Base-by-base conservation (phyloP, 2,113 vertebrate genomes). In the Sus scrofa region DNA sequence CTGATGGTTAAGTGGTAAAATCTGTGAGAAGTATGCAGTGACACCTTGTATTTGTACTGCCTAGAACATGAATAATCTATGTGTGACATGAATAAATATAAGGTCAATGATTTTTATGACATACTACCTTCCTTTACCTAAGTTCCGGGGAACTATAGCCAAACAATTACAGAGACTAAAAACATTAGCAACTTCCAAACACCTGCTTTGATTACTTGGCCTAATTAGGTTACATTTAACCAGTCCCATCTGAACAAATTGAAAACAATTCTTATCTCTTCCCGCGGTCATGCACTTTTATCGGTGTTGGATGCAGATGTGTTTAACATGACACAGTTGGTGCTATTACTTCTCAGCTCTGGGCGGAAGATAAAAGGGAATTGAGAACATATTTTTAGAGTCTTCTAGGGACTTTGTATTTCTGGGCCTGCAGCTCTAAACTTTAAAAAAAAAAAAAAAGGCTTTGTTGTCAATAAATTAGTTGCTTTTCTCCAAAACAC, bases 201-300 rank as follows among this genome's bases (percentile, higher is more conserved):
- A 20, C 22, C 1, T 97, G 82, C 83, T 97, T 98, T 98, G 92
- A 84, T 98, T 96, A 73, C 96, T 94, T 98, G 50, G 44, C 94
- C 84, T 98, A 97, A 98, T 98, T 98, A 96, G 65, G 88, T 97
- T 92, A 96, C 92, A 92, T 65, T 93, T 97, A 94, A 98, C 78
- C 89, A 98, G 96, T 96, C 84, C 87, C 78, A 87, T 96, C 91
- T 75, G 95, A 97, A 97, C 62, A 97, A 97, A 97, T 70, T 96
- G 89, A 97, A 95, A 96, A 26, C 68, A 95, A 77, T 86, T 98
- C 96, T 87, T 96, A 94, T 91, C 94, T 97, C 14, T 97, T 96
- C 78, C 7, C 78, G 87, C 1, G 44, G 86, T 98, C 63, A 88
- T 70, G 91, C 89, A 95, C 85, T 65, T 92, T 82, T 94, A 92